Evolutionary conservation across 2,888 invertebrate species (phyloP).

Genomic region (Papilio elwesi): DNA sequence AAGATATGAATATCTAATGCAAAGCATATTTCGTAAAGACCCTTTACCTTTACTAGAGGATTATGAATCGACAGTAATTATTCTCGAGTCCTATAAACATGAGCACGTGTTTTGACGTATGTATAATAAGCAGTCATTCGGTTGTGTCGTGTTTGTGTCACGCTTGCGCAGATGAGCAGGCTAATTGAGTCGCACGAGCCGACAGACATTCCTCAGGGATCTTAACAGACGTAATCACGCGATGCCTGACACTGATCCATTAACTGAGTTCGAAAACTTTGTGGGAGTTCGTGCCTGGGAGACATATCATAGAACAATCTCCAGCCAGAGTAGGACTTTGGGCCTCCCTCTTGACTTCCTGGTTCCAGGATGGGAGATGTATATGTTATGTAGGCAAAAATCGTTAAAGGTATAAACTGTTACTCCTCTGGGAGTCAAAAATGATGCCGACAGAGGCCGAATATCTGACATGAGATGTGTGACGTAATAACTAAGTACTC

Average conservation of each 20-base stretch:
- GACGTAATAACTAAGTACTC: too few species aligned
- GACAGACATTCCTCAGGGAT: conserved; percentile 35
- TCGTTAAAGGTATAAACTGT: too few species aligned
- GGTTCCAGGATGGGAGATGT: too few species aligned
- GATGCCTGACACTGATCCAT: conserved; percentile 43
- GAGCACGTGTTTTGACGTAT: conserved; percentile 33
- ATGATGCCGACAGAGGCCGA: too few species aligned
- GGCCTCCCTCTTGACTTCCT: too few species aligned
- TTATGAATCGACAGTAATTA: neutral
- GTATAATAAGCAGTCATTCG: conserved; percentile 25
- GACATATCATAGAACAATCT: neutral
- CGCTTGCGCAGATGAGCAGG: conserved; percentile 6
- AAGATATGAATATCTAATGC: too few species aligned
- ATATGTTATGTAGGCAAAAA: too few species aligned
- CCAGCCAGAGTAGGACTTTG: neutral
- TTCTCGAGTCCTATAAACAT: neutral
- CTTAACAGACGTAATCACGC: conserved; percentile 62
- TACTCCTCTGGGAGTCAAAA: too few species aligned
- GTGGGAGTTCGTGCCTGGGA: neutral
- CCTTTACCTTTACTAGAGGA: neutral
- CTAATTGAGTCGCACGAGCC: conserved; percentile 30
- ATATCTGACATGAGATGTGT: too few species aligned
- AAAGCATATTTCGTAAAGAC: too few species aligned
- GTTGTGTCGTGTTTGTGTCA: conserved; percentile 18
- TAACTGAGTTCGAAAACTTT: neutral